Evolutionary conservation across 2,113 vertebrate species (phyloP).

Genomic region (Amia ocellicauda): DNA sequence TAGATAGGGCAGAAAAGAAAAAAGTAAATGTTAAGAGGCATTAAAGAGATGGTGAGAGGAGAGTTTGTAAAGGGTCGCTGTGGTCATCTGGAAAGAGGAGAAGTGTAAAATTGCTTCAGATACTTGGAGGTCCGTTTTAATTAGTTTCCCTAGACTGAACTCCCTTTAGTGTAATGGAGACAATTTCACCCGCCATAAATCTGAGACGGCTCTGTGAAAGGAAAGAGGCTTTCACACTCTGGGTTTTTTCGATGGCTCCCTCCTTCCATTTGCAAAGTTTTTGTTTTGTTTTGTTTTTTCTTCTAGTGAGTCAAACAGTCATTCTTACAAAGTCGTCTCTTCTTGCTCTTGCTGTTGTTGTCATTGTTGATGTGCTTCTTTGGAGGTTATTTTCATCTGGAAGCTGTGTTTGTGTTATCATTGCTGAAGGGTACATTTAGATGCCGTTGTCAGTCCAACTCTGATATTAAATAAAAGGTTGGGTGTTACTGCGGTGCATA

Average conservation of each 20-base stretch:
- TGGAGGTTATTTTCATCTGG: slow-evolving; percentile 26
- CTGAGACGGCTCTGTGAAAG: background rate
- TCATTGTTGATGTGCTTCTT: background rate
- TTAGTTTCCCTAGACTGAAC: background rate
- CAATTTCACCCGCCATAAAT: slow-evolving; percentile 7
- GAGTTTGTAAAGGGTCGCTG: slow-evolving; percentile 1
- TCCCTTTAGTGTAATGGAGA: slow-evolving; percentile 6
- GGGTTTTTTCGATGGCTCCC: too few species aligned
- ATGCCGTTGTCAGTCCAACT: slow-evolving; percentile 9
- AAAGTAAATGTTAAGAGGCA: background rate
- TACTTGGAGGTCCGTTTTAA: background rate
- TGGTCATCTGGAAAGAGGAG: slow-evolving; percentile 13
- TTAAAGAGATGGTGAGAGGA: background rate
- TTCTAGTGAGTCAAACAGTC: too few species aligned
- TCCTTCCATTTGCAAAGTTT: background rate
- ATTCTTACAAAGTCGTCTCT: background rate
- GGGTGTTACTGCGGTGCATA: slow-evolving; percentile 17
- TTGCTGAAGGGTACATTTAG: slow-evolving; percentile 17
- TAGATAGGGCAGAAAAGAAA: too few species aligned
- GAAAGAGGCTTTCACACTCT: background rate
- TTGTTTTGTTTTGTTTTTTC: too few species aligned
- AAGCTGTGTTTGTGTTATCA: slow-evolving; percentile 28
- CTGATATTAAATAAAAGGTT: slow-evolving; percentile 32
- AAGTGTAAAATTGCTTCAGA: background rate
- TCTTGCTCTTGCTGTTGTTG: background rate